Evolutionary conservation across 1,140 invertebrate genomes (phyloP), one percentile per base, ranked within the genome.

Genomic region (Zaprionus lachaisei): DNA sequence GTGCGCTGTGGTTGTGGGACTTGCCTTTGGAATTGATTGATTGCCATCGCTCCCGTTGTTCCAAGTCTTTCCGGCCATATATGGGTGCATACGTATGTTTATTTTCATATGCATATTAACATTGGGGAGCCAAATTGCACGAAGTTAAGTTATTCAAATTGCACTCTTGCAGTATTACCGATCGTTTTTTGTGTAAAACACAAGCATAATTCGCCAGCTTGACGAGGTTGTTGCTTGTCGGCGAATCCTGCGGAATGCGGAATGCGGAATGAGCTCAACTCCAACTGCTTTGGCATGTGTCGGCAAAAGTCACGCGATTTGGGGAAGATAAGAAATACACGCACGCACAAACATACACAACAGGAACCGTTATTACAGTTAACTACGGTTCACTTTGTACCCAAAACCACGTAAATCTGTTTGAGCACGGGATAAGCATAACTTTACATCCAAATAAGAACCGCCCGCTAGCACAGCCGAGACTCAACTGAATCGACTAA

Each of bases 21-120:
- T 71, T 70, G 63, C 73, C 41, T 65, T 69, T 74, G 68, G 68
- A 80, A 89, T 75, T 89, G 89, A 87, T 87, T 85, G 83, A 87
- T 87, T 87, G 77, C 22, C 70, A 17, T 71, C 62, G 54, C 72
- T 79, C 66, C 47, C 38, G 24, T 70, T 57, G 51, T 63, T 79
- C 56, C 55, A 49, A 66, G 26, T 11, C 57, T 31, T 55, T 61
- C 31, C 22, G 68, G 24, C n/a, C 28, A 38, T 61, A 24, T 24
- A 24, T 54, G 37, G 9, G 9, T 34, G 31, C 31, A 31, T 31
- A 12, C 2, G 26, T 17, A 44, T 17, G 7, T 47, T 47, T 17
- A 4, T 54, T 41, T 41, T 41, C 6, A 68, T 72, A 56, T 77
- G 57, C 57, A 72, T 71, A 71, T 72, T 34, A 66, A 67, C 37